Evolutionary conservation across 2,797 vertebrate species (phyloP).

Genomic region (Hippopotamyrus pictus): DNA sequence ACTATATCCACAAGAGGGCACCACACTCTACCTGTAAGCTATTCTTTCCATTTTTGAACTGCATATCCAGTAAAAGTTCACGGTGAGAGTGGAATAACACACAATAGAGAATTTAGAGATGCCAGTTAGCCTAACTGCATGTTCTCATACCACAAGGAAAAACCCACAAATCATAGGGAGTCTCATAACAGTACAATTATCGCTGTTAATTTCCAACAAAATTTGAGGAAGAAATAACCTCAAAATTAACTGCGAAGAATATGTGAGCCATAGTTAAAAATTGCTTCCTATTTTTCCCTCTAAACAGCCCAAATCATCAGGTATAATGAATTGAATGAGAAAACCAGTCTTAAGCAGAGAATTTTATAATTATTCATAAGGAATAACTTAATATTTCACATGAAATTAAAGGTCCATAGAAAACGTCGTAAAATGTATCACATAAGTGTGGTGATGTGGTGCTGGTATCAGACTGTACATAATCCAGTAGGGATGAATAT

Average conservation of each 20-base stretch:
- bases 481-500: not conserved
- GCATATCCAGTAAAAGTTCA: not conserved
- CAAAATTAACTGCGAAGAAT: not conserved
- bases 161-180: not conserved
- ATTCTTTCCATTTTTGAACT: not conserved
- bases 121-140: not conserved
- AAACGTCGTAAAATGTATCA: not conserved
- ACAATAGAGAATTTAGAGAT: not conserved
- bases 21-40: not conserved
- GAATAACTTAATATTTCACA: not conserved
- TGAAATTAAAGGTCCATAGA: not conserved
- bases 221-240: not conserved
- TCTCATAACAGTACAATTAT: not conserved
- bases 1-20: constrained; percentile 1
- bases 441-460: not conserved
- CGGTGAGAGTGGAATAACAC: not conserved
- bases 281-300: not conserved
- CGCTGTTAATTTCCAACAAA: not conserved
- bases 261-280: not conserved
- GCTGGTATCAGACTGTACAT: not conserved
- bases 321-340: not conserved
- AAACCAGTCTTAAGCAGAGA: not conserved
- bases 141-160: not conserved
- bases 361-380: not conserved
- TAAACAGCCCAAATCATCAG: not conserved